phyloP scores from a whole-genome alignment of 2,888 invertebrate species.

The Leucophenga maculata region DNA sequence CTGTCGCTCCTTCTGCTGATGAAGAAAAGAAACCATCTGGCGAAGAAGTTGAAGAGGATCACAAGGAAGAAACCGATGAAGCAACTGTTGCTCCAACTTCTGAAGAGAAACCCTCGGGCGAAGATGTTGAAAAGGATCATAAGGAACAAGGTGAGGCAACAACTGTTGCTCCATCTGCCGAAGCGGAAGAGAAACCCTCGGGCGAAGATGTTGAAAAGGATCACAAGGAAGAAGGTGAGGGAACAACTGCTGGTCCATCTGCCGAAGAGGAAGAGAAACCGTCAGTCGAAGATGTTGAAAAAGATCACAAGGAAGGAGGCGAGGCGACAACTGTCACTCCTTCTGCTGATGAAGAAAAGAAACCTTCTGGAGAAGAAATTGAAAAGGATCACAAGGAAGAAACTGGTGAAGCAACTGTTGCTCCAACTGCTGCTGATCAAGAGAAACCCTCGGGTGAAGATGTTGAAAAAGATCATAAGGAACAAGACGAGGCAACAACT shows the following conservation, averaged over 20 bases:
- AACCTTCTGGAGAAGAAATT: slow-evolving; percentile 8
- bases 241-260: slow-evolving; percentile 30
- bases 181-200: slow-evolving; percentile 20
- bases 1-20: slow-evolving; percentile 42
- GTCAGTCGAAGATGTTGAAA: slow-evolving; percentile 33
- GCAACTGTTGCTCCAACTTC: slow-evolving; percentile 20
- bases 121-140: slow-evolving; percentile 35
- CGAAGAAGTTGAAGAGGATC: slow-evolving; percentile 20
- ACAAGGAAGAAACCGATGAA: not conserved
- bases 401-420: slow-evolving; percentile 24
- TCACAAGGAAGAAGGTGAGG: slow-evolving; percentile 15
- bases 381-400: slow-evolving; percentile 11
- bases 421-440: slow-evolving; percentile 40
- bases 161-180: slow-evolving; percentile 10
- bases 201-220: slow-evolving; percentile 34
- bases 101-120: slow-evolving; percentile 12
- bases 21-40: slow-evolving; percentile 29
- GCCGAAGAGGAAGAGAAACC: slow-evolving; percentile 32
- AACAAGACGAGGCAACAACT: slow-evolving; percentile 31
- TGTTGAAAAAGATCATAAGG: slow-evolving; percentile 33
- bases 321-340: slow-evolving; percentile 41
- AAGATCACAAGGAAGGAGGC: slow-evolving; percentile 28
- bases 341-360: slow-evolving; percentile 28
- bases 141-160: slow-evolving; percentile 21
- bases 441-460: slow-evolving; percentile 26